Evolutionary conservation across 1,140 invertebrate species (phyloP).

Genomic region (Holotrichia oblita): DNA sequence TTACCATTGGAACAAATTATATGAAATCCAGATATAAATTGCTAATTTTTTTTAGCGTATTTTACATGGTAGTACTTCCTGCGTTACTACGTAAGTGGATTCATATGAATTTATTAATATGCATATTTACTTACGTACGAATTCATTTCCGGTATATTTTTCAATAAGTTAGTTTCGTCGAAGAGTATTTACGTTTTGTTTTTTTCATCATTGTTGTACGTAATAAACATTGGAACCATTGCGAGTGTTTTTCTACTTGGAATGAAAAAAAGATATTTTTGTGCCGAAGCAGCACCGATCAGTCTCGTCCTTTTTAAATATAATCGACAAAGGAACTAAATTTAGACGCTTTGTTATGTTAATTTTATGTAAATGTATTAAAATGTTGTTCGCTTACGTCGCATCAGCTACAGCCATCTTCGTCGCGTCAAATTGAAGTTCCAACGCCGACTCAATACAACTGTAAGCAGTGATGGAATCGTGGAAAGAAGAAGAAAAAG

Average conservation of each 20-base stretch:
- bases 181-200: no score
- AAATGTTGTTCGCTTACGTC: conserved; percentile 19
- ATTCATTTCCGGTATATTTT: no score
- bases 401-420: background rate
- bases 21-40: no score
- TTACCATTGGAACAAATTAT: no score
- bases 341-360: conserved; percentile 36
- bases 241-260: background rate
- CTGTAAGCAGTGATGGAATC: background rate
- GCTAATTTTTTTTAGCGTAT: no score
- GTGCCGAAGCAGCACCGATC: conserved; percentile 15
- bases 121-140: no score
- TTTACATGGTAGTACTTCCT: no score
- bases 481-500: background rate
- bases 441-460: background rate
- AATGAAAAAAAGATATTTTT: conserved; percentile 6
- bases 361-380: conserved; percentile 37
- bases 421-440: background rate
- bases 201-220: no score
- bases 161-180: no score
- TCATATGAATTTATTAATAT: no score
- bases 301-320: conserved; percentile 25
- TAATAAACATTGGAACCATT: no score
- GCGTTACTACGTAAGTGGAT: no score
- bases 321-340: conserved; percentile 35